Percentiles rank a stretch among this genome's conserved stretches.
phyloP scores from a whole-genome alignment of 1,140 invertebrate genomes.

The Steinernema feltiae region DNA sequence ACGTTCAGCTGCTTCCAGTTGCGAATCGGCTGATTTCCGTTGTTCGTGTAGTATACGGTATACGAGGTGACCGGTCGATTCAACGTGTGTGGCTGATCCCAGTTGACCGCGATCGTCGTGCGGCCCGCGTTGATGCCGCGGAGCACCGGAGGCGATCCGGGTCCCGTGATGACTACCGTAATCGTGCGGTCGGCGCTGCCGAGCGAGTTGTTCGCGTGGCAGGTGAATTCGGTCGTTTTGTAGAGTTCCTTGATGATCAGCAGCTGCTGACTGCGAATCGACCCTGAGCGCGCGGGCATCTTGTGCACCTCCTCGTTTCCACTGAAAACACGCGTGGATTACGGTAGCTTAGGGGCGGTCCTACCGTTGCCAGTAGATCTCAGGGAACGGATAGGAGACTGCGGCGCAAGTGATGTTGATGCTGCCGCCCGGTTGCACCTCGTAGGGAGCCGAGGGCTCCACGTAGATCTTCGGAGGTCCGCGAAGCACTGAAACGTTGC shows the following conservation, averaged over 20 bases:
- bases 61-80: conserved; percentile 55
- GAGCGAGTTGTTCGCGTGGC: conserved; percentile 45
- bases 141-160: conserved; percentile 51
- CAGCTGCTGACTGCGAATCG: conserved; percentile 41
- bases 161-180: conserved; percentile 45
- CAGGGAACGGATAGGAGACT: conserved; percentile 55
- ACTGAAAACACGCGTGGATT: conserved; percentile 27
- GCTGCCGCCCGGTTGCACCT: conserved; percentile 42
- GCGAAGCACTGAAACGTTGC: conserved; percentile 36
- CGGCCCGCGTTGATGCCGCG: conserved; percentile 42
- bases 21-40: conserved; percentile 48
- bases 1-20: conserved; percentile 49
- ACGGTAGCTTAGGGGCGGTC: background rate
- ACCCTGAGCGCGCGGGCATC: conserved; percentile 26
- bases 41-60: conserved; percentile 56
- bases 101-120: conserved; percentile 44
- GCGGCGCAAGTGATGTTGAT: conserved; percentile 56
- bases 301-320: conserved; percentile 34
- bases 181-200: conserved; percentile 44
- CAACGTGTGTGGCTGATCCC: conserved; percentile 53
- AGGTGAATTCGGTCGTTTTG: conserved; percentile 54
- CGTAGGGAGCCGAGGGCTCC: conserved; percentile 47
- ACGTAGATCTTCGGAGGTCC: conserved; percentile 57
- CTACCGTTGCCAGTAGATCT: conserved; percentile 52
- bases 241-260: conserved; percentile 48